Percentiles rank a stretch among this genome's conserved stretches.
These are phyloP conservation scores for Megalops cyprinoides DNA, from an alignment of 2,797 vertebrate species.

Conservation along the genomic window DNA sequence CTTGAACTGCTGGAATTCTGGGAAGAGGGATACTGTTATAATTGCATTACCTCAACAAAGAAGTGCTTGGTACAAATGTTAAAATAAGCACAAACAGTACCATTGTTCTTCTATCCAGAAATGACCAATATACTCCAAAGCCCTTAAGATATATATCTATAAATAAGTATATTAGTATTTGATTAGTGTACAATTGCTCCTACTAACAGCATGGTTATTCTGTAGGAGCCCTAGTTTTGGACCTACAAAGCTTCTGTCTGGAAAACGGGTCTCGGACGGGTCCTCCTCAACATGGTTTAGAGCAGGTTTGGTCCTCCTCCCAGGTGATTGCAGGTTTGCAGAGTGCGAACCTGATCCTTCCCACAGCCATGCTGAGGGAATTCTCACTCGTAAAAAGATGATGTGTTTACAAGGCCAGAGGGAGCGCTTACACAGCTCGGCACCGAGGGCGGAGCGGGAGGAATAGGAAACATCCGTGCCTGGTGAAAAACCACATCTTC, in stretches of 20 bases:
- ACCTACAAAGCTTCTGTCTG: no score
- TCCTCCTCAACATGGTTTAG: background rate
- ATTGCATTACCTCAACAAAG: no score
- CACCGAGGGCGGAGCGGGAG: conserved; percentile 32
- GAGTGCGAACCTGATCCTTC: conserved; percentile 16
- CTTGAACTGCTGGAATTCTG: no score
- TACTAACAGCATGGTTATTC: background rate
- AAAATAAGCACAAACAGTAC: no score
- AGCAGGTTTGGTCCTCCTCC: background rate
- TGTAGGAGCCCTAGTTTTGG: background rate
- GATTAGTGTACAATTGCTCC: background rate
- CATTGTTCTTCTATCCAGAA: no score
- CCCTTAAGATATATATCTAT: no score
- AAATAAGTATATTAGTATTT: background rate
- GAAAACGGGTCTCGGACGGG: background rate
- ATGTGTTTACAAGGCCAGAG: conserved; percentile 33
- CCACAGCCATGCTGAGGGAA: conserved; percentile 24
- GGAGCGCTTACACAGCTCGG: conserved; percentile 31
- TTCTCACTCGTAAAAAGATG: conserved; percentile 37
- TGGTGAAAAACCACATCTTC: conserved; percentile 5
- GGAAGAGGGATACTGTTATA: no score
- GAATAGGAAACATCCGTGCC: conserved; percentile 27
- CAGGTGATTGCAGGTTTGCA: background rate
- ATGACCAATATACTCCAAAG: no score
- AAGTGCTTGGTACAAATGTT: no score